These are phyloP conservation scores for Osmerus mordax DNA, from an alignment of 2,113 vertebrate genomes.

Conservation along the genomic window DNA sequence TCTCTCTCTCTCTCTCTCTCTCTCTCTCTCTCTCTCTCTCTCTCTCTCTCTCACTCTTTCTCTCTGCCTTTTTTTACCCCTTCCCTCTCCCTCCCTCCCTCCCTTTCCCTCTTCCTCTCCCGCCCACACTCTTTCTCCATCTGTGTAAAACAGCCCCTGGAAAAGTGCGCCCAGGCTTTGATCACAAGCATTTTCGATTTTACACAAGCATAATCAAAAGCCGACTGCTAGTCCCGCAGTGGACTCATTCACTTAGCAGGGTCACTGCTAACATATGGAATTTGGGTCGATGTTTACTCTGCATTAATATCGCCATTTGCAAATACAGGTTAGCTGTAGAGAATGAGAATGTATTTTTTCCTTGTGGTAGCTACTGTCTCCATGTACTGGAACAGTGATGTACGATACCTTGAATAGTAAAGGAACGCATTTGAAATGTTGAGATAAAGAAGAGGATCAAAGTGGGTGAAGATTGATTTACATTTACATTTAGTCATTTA, in stretches of 20 bases:
- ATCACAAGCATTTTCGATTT: constrained; percentile 81
- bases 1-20: neutral
- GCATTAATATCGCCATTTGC: too few relatives aligned
- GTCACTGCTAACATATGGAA: constrained; percentile 36
- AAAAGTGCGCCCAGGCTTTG: constrained; percentile 74
- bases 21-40: neutral
- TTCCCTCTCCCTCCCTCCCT: neutral
- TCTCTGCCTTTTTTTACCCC: neutral
- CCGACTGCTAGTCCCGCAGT: constrained; percentile 66
- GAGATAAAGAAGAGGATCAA: too few relatives aligned
- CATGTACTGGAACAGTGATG: too few relatives aligned
- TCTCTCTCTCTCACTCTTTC: neutral
- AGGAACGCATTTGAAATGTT: too few relatives aligned
- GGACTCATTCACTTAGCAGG: constrained; percentile 78
- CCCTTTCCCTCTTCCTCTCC: constrained; percentile 1
- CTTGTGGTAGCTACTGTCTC: too few relatives aligned
- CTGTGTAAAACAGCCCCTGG: constrained; percentile 29
- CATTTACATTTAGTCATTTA: too few relatives aligned
- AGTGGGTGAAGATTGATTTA: too few relatives aligned
- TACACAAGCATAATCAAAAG: constrained; percentile 83
- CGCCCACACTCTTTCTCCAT: constrained; percentile 2
- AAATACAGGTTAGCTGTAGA: too few relatives aligned
- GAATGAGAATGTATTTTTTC: too few relatives aligned
- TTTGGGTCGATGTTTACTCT: constrained; percentile 13
- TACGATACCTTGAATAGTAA: too few relatives aligned